Base-by-base conservation (phyloP, 2,113 vertebrate species). In the Lamprologus tigripictilis region DNA sequence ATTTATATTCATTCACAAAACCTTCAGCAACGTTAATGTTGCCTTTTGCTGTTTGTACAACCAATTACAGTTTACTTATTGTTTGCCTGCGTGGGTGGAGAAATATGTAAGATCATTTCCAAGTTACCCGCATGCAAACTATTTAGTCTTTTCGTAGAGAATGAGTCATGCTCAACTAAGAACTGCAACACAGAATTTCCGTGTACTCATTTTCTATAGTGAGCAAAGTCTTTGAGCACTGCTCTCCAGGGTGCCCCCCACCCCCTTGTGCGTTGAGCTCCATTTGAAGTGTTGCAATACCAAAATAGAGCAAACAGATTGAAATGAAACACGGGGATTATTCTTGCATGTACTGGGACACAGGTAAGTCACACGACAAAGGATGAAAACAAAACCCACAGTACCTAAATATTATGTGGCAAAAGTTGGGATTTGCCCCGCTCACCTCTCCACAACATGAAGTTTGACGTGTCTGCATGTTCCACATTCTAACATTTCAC, bases 271-370 rank as follows among this genome's bases (percentile, higher is more conserved):
- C 23, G 42, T 82, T 55, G 90, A 90, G 91, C 85, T 92, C 83
- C 90, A 94, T 91, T 87, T 95, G 93, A 95, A 93, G 92, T 88
- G 84, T 82, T 89, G 90, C 84, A 84, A 86, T 82, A 89, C 92
- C 76, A 90, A 95, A 95, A 94, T 93, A 94, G 92, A 92, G 91
- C 92, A 93, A 94, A 94, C 89, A 81, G 88, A 87, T 90, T 82
- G 82, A 90, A 93, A 84, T 86, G 87, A 93, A 91, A 91, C 37
- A 80, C 80, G 76, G 86, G 86, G 83, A 92, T 89, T 85, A 90
- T 91, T 90, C 81, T 80, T 86, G 86, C 89, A 91, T 37, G 40
- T 83, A 86, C 26, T 26, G 78, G 88, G 82, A 91, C 78, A 63
- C 63, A 8, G 47, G 73, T 68, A 89, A 94, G 89, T 84, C 82